Evolutionary conservation across 2,888 invertebrate species (phyloP).

Genomic region (Euphydryas editha): DNA sequence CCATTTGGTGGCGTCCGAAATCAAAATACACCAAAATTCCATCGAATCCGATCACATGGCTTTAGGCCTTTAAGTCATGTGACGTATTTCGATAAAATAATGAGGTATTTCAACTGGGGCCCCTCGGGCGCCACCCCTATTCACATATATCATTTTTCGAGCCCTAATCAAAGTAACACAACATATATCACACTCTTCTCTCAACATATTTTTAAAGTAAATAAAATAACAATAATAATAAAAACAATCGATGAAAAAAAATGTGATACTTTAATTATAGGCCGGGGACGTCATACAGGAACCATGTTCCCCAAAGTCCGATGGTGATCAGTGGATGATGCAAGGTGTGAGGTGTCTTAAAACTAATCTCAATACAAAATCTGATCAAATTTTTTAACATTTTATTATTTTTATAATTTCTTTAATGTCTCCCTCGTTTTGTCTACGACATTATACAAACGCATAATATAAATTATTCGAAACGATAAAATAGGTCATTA

Average conservation of each 20-base stretch:
- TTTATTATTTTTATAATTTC: slow-evolving; percentile 82
- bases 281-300: slow-evolving; percentile 63
- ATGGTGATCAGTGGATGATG: slow-evolving; percentile 53
- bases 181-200: not conserved
- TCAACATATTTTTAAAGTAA: slow-evolving; percentile 7
- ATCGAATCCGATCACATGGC: slow-evolving; percentile 72
- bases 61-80: slow-evolving; percentile 81
- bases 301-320: slow-evolving; percentile 67
- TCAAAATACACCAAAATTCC: slow-evolving; percentile 69
- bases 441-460: slow-evolving; percentile 80
- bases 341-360: slow-evolving; percentile 57
- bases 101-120: slow-evolving; percentile 71
- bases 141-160: slow-evolving; percentile 55
- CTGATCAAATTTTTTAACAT: slow-evolving; percentile 73
- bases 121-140: slow-evolving; percentile 75
- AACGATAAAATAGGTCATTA: slow-evolving; percentile 82
- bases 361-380: slow-evolving; percentile 70
- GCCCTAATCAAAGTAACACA: slow-evolving; percentile 59
- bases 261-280: slow-evolving; percentile 59
- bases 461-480: slow-evolving; percentile 82
- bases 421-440: slow-evolving; percentile 78
- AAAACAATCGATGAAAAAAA: not conserved
- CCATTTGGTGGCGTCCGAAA: slow-evolving; percentile 70
- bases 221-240: slow-evolving; percentile 4
- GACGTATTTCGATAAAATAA: slow-evolving; percentile 68